Evolutionary conservation across 2,888 invertebrate genomes (phyloP).

Genomic region (Epistrophella euchroma): DNA sequence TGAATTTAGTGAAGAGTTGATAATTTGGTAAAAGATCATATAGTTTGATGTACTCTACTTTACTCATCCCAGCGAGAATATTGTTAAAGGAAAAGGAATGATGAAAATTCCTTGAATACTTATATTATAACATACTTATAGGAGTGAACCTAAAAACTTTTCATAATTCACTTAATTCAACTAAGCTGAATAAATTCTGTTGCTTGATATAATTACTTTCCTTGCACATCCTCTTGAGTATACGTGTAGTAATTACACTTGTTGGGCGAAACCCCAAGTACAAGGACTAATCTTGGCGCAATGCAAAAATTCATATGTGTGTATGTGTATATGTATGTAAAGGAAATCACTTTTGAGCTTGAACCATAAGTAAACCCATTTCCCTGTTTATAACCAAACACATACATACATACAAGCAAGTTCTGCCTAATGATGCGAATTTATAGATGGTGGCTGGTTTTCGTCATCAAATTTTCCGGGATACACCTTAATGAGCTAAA

Average conservation of each 20-base stretch:
- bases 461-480: slow-evolving; percentile 54
- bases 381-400: neutral
- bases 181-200: slow-evolving; percentile 14
- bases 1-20: no score
- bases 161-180: neutral
- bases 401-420: slow-evolving; percentile 2
- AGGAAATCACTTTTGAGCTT: slow-evolving; percentile 31
- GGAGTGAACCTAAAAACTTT: neutral
- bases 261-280: slow-evolving; percentile 29
- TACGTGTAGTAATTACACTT: slow-evolving; percentile 50
- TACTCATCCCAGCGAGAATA: neutral
- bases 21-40: no score
- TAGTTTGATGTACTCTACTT: no score
- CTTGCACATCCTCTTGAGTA: slow-evolving; percentile 32
- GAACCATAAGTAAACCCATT: neutral
- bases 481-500: slow-evolving; percentile 68
- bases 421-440: slow-evolving; percentile 66
- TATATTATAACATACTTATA: neutral
- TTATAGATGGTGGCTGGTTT: slow-evolving; percentile 45
- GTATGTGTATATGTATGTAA: slow-evolving; percentile 1
- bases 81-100: neutral
- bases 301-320: slow-evolving; percentile 2
- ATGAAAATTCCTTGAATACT: neutral
- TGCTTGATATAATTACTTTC: neutral
- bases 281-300: slow-evolving; percentile 34